phyloP scores from a whole-genome alignment of 2,888 invertebrate genomes.

The Augiades crinisus region DNA sequence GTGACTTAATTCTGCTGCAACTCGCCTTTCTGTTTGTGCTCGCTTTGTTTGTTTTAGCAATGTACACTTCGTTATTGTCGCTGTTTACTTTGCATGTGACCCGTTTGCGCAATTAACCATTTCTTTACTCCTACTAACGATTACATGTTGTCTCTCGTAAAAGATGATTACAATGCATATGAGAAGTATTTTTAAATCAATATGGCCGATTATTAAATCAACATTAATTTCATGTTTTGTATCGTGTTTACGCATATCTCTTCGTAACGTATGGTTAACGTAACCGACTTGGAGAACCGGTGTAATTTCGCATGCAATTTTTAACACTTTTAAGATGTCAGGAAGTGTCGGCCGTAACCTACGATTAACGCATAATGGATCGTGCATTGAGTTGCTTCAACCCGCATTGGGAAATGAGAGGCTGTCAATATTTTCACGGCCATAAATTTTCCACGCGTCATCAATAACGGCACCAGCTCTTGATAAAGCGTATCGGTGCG shows the following conservation, averaged over 20 bases:
- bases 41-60: constrained; percentile 26
- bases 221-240: not conserved
- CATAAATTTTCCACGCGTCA: constrained; percentile 27
- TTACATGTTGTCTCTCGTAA: too few relatives aligned
- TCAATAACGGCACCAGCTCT: constrained; percentile 31
- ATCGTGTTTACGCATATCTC: not conserved
- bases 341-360: constrained; percentile 21
- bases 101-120: constrained; percentile 5
- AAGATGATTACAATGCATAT: not conserved
- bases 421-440: constrained; percentile 30
- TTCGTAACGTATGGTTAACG: constrained; percentile 20
- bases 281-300: constrained; percentile 1
- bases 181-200: not conserved
- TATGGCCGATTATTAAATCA: constrained; percentile 23
- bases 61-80: constrained; percentile 23
- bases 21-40: constrained; percentile 27
- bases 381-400: not conserved
- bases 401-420: constrained; percentile 27
- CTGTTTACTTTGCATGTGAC: constrained; percentile 2
- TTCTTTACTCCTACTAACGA: too few relatives aligned
- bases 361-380: constrained; percentile 21
- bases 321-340: constrained; percentile 26
- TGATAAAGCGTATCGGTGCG: constrained; percentile 24
- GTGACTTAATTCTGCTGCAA: constrained; percentile 31
- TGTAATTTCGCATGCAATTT: constrained; percentile 20